These are phyloP conservation scores for Cyclophora albipunctata DNA, from an alignment of 2,888 invertebrate genomes.

Conservation along the genomic window DNA sequence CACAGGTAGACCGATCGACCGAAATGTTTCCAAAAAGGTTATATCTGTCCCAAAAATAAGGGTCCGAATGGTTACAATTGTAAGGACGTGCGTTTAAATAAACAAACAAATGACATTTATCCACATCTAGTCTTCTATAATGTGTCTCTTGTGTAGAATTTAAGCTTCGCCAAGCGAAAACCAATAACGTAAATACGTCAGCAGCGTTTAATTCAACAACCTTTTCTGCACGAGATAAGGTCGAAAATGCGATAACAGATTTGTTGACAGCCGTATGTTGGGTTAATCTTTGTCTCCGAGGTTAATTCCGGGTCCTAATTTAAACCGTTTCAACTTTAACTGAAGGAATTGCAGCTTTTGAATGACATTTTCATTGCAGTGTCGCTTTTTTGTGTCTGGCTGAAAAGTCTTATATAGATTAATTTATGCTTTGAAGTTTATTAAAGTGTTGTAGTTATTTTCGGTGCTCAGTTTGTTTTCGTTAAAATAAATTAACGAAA, in stretches of 20 bases:
- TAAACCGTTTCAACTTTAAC: conserved; percentile 2
- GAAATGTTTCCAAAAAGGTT: neutral
- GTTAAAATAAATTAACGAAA: too few relatives aligned
- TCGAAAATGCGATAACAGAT: conserved; percentile 5
- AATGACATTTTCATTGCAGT: neutral
- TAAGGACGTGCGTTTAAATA: conserved; percentile 23
- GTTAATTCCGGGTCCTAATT: conserved; percentile 14
- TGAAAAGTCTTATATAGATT: too few relatives aligned
- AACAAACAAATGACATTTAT: conserved; percentile 27
- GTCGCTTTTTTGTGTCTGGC: too few relatives aligned
- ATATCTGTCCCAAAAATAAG: neutral
- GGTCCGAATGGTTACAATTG: conserved; percentile 17
- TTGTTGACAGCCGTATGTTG: conserved; percentile 9
- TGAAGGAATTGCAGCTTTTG: conserved; percentile 4
- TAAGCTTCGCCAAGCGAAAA: conserved; percentile 25
- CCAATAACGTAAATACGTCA: conserved; percentile 39
- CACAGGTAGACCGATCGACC: too few relatives aligned
- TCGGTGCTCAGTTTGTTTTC: too few relatives aligned
- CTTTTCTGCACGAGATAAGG: conserved; percentile 1
- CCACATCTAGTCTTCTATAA: conserved; percentile 20
- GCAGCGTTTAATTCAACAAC: conserved; percentile 4
- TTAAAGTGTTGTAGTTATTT: too few relatives aligned
- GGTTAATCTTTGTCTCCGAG: conserved; percentile 12
- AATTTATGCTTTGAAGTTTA: too few relatives aligned
- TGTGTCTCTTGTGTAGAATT: conserved; percentile 40